A percentile compares a stretch with the other conserved stretches of the same genome.
Conservation (phyloP, 2,113 vertebrate genomes). For the Macquaria australasica region DNA sequence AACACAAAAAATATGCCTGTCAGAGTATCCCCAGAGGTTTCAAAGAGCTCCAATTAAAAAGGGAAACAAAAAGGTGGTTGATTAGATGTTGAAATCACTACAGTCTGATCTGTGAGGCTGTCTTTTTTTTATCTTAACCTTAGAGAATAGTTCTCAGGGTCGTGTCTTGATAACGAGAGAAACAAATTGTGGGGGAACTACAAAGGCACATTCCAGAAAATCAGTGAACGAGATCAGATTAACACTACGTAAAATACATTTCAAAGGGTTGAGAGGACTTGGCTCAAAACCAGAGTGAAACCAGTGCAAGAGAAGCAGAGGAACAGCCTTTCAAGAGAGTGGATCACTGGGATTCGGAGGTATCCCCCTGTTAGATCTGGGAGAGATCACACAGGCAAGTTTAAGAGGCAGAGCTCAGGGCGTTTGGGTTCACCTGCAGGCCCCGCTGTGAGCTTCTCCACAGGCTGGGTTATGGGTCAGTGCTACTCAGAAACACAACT, state of each 20-base stretch:
- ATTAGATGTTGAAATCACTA: slow-evolving; percentile 39
- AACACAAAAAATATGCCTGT: slow-evolving; percentile 56
- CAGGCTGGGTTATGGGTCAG: slow-evolving; percentile 65
- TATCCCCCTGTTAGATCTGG: slow-evolving; percentile 40
- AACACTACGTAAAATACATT: neutral
- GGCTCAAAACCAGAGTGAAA: slow-evolving; percentile 6
- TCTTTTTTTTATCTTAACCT: neutral
- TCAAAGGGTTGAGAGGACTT: neutral
- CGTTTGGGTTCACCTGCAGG: slow-evolving; percentile 76
- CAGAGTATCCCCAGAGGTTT: slow-evolving; percentile 67
- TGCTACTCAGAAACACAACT: slow-evolving; percentile 36
- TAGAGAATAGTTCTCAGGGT: neutral
- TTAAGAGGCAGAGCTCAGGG: slow-evolving; percentile 61
- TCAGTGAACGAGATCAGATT: neutral
- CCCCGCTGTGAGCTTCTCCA: slow-evolving; percentile 46
- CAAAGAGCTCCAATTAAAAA: slow-evolving; percentile 66
- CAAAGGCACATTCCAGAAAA: slow-evolving; percentile 16
- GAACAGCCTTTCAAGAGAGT: slow-evolving; percentile 27
- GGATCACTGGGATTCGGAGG: slow-evolving; percentile 25
- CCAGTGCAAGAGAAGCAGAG: neutral
- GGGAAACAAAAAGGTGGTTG: slow-evolving; percentile 42
- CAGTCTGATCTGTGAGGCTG: neutral
- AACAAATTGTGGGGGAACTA: slow-evolving; percentile 23
- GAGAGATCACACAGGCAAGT: slow-evolving; percentile 55
- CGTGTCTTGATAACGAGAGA: slow-evolving; percentile 7